A percentile compares a stretch with the other conserved stretches of the same genome.
phyloP scores from a whole-genome alignment of 2,113 vertebrate species.

The Atlantisia rogersi region DNA sequence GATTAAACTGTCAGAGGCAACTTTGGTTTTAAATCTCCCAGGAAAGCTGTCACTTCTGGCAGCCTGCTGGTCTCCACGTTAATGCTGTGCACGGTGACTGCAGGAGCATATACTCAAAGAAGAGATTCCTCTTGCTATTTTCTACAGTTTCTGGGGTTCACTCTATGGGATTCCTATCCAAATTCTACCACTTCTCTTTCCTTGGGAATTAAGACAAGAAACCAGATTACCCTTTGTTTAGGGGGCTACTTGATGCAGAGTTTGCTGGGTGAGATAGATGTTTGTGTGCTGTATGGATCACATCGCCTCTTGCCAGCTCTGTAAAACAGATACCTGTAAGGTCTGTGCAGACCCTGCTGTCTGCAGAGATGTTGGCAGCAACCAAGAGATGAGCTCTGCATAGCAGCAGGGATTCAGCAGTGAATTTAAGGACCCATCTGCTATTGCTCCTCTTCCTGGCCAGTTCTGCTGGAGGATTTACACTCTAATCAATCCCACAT shows the following conservation, averaged over 20 bases:
- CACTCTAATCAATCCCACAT: background rate
- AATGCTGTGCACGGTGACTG: background rate
- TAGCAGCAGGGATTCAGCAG: background rate
- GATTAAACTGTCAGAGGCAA: conserved; percentile 59
- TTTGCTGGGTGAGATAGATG: background rate
- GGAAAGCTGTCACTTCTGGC: conserved; percentile 43
- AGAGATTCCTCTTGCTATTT: background rate
- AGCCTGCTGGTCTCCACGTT: conserved; percentile 16
- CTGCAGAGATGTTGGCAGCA: background rate
- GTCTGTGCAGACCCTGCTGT: background rate
- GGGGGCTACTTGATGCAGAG: background rate
- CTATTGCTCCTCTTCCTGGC: background rate
- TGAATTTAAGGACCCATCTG: conserved; percentile 2
- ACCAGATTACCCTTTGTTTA: background rate
- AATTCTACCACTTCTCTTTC: background rate
- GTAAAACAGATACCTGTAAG: background rate
- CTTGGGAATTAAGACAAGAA: background rate
- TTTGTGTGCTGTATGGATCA: accelerated
- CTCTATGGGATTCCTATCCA: background rate
- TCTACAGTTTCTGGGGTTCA: background rate
- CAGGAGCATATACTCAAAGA: background rate
- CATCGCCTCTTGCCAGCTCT: background rate
- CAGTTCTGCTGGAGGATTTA: background rate
- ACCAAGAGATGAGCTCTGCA: background rate
- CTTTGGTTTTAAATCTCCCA: conserved; percentile 34